Base-by-base conservation (phyloP, 2,113 vertebrate genomes). In the Syngnathus typhle region DNA sequence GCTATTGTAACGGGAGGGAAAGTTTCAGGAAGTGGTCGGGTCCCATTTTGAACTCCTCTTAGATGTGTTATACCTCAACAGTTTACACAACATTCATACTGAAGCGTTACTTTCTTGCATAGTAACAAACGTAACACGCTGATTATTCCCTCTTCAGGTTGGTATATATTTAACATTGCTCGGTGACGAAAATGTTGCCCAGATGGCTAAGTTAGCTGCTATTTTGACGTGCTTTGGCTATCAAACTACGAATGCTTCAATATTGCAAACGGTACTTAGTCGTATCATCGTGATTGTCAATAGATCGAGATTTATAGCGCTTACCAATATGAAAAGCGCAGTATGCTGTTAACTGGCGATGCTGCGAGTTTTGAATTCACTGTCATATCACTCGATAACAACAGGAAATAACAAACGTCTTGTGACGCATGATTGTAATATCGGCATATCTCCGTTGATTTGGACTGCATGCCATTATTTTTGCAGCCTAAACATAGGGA, bases 1-100 rank as follows among this genome's bases (percentile, higher is more conserved):
- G 58, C 4, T 0, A 16, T n/a, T 1, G 23, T 2, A 43, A 55
- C 7, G 16, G 73, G 74, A 51, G 73, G 67, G 68, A 63, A 64
- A 52, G 70, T 51, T 77, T 37, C 72, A 59, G 85, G 83, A 85
- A 85, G 66, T 67, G 37, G 18, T 3, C 0, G 2, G 0, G 4
- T 16, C 51, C 21, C 4, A 15, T 16, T 46, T 64, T 66, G 1
- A 58, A 36, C 27, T 2, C 1, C 18, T 36, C 37, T 12, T 7
- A 18, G 32, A 41, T 10, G 10, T 62, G 16, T 16, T 44, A 11
- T 7, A 2, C 10, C 11, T 0, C 60, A 23, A 46, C 5, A 7
- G 21, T 44, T 15, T 44, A 16, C n/a, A 58, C 55, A 58, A 58
- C 7, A 27, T 15, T 16, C 21, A 4, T 21, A 7, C 6, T 59